phyloP scores from a whole-genome alignment of 2,113 vertebrate genomes.

The Alethe castanea region DNA sequence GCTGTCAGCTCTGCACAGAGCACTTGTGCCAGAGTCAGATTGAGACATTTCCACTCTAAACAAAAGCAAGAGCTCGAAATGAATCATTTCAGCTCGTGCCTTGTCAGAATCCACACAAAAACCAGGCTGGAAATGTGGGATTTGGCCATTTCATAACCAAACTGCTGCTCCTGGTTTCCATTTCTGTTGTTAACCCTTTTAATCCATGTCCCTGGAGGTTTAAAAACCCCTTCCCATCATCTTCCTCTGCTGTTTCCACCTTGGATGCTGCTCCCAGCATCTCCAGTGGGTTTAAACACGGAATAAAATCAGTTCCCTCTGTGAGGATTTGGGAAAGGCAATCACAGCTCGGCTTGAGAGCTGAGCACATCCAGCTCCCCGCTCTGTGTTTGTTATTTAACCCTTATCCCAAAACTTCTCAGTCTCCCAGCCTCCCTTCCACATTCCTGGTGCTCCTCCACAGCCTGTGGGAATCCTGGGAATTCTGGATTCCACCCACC shows the following conservation, averaged over 20 bases:
- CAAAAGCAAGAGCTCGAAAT: not conserved
- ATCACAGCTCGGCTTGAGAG: not conserved
- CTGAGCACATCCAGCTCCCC: rapidly evolving
- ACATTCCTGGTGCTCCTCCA: rapidly evolving
- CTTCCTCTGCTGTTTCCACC: not conserved
- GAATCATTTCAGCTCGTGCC: not conserved
- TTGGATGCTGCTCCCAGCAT: not conserved
- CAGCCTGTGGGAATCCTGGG: not conserved
- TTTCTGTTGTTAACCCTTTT: not conserved
- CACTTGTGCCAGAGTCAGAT: not conserved
- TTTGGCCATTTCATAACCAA: not conserved
- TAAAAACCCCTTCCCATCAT: not conserved
- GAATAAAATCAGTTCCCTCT: not conserved
- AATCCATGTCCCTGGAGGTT: not conserved
- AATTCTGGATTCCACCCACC: not conserved
- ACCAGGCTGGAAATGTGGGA: not conserved
- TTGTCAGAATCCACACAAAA: constrained; percentile 10
- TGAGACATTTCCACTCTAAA: constrained; percentile 17
- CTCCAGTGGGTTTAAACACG: not conserved
- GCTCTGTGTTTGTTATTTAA: not conserved
- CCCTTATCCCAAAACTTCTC: not conserved
- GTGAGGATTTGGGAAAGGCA: not conserved
- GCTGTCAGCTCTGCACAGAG: not conserved
- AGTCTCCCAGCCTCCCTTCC: not conserved
- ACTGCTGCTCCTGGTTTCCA: not conserved